Evolutionary conservation across 2,113 vertebrate species (phyloP), one percentile per base, ranked within the genome.

Genomic region (Pelecanoides urinatrix): DNA sequence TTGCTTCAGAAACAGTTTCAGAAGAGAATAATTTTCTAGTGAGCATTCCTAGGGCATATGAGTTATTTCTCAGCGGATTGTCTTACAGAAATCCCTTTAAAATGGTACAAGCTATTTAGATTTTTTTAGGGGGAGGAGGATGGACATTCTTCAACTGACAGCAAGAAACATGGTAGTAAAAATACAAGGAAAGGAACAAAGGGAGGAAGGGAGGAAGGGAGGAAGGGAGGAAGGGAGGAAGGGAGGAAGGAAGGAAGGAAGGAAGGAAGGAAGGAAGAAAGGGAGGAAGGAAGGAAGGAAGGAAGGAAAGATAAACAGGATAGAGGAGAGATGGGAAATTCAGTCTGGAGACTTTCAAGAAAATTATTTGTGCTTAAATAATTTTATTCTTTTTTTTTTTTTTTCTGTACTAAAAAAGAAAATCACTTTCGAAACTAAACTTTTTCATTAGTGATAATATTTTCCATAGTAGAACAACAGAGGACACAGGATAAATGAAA

Each of bases 331-430:
- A 59, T 6, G n/a, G 14, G 14, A 85, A 59, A 63, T 26, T 63
- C 9, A 50, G 16, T 20, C 25, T 20, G 1, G 9, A 23, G 13
- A 66, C 4, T 63, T 49, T 65, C 20, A 36, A 59, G 27, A 45
- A 74, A 78, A 73, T 26, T 0, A 22, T 20, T 45, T 5, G 0
- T 32, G 1, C 3, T 66, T 70, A 68, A 66, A 62, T 27, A 86
- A 63, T 25, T 47, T 30, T 0, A 5, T 32, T 38, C 2, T 4
- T 2, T 4, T 49, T 49, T 50, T 45, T 44, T 1, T 34, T 44
- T 1, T 34, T 71, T 71, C 34, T 80, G 5, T 62, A 52, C 19
- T 77, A 40, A 86, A 76, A 77, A 59, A 86, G 72, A 77, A 59
- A 29, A 36, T 75, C 8, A 47, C 18, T 18, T 21, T 52, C 17